Evolutionary conservation across 2,113 vertebrate species (phyloP).

Genomic region (Gadus chalcogrammus): DNA sequence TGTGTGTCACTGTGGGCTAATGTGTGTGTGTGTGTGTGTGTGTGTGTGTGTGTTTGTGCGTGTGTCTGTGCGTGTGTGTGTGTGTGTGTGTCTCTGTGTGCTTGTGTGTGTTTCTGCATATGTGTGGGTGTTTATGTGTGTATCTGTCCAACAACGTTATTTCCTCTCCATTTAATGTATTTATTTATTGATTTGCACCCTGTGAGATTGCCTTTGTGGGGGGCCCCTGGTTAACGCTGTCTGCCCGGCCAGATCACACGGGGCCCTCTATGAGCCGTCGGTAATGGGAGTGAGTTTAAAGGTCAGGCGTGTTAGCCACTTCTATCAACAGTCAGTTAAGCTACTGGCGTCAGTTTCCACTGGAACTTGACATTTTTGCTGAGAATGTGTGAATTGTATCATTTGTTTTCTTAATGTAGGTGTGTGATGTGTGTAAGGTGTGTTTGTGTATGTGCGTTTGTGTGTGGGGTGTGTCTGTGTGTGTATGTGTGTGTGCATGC

Average conservation of each 20-base stretch:
- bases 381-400: constrained; percentile 30
- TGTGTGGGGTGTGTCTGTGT: neutral
- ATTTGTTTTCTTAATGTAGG: neutral
- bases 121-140: neutral
- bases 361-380: constrained; percentile 50
- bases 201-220: constrained; percentile 33
- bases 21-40: neutral
- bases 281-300: constrained; percentile 52
- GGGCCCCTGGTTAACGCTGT: constrained; percentile 36
- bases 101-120: neutral
- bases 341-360: constrained; percentile 37
- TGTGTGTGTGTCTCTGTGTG: neutral
- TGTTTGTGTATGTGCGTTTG: constrained; percentile 1
- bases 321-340: constrained; percentile 64
- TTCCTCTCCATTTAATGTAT: neutral
- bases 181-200: constrained; percentile 53
- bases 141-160: no score
- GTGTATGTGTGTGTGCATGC: neutral
- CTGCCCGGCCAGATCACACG: constrained; percentile 41
- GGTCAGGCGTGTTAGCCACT: constrained; percentile 66
- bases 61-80: neutral
- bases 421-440: constrained; percentile 8
- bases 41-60: constrained; percentile 16
- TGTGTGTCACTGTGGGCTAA: no score
- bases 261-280: constrained; percentile 25